These are phyloP conservation scores for Apeira syringaria DNA, from an alignment of 2,888 invertebrate species.

Conservation along the genomic window DNA sequence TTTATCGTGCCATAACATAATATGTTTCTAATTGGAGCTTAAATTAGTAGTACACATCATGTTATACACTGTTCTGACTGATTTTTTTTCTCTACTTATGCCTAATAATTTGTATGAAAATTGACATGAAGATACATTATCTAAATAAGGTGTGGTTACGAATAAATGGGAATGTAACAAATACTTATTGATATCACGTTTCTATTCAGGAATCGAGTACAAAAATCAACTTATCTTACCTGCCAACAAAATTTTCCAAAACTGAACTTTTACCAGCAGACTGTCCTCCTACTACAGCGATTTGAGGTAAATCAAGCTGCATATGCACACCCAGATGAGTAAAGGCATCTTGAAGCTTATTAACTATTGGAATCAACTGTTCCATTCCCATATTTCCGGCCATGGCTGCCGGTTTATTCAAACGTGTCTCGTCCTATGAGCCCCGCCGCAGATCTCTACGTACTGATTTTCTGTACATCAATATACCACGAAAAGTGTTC, in stretches of 20 bases:
- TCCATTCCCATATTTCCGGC: conserved; percentile 96
- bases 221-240: conserved; percentile 84
- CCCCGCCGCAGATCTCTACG: conserved; percentile 72
- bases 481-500: conserved; percentile 52
- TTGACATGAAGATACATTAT: too few relatives aligned
- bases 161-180: too few relatives aligned
- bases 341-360: conserved; percentile 99
- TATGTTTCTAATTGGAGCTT: too few relatives aligned
- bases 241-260: conserved; percentile 99
- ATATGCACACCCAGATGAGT: conserved; percentile 98
- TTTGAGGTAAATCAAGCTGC: conserved; percentile 99
- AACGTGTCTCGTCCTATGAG: conserved; percentile 70
- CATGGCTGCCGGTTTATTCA: conserved; percentile 77
- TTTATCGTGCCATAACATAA: too few relatives aligned
- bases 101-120: too few relatives aligned
- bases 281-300: conserved; percentile 99
- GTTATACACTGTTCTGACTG: too few relatives aligned
- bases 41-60: too few relatives aligned
- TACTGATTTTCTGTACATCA: conserved; percentile 80
- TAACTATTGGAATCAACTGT: conserved; percentile 99
- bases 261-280: conserved; percentile 99
- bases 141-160: too few relatives aligned
- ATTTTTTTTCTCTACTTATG: too few relatives aligned
- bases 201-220: neutral
- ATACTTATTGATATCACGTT: too few relatives aligned